phyloP scores from a whole-genome alignment of 2,797 vertebrate species.

The Poeciliopsis presidionis region DNA sequence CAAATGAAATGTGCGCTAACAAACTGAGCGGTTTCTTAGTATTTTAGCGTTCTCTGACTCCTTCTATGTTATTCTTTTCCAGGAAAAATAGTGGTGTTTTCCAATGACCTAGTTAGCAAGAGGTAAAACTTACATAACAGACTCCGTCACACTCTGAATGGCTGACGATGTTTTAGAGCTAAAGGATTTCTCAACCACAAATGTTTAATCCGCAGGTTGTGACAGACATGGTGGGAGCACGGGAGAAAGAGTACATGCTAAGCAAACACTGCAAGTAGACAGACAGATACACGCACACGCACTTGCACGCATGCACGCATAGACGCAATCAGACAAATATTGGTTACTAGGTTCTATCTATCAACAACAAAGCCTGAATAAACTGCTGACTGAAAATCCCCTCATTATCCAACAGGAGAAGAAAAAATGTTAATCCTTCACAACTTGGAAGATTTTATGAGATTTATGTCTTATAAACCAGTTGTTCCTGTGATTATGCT shows the following conservation, averaged over 20 bases:
- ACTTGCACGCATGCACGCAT: rapidly evolving
- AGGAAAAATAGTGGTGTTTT: conserved; percentile 22
- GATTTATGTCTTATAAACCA: neutral
- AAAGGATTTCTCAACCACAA: conserved; percentile 63
- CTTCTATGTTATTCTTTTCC: conserved; percentile 26
- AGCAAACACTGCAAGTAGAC: neutral
- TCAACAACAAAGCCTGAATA: conserved; percentile 14
- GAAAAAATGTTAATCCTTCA: conserved; percentile 7
- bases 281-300: neutral
- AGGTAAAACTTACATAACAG: conserved; percentile 58
- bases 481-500: neutral
- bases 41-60: conserved; percentile 18
- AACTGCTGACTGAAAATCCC: conserved; percentile 18
- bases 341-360: conserved; percentile 31
- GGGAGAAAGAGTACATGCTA: conserved; percentile 11
- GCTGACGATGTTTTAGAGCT: conserved; percentile 58
- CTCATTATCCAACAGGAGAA: neutral
- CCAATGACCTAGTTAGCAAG: conserved; percentile 49
- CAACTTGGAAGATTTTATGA: neutral
- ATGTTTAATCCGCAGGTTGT: conserved; percentile 64
- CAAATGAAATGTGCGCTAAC: neutral
- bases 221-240: conserved; percentile 40
- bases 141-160: conserved; percentile 48
- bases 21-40: conserved; percentile 4
- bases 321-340: neutral